Evolutionary conservation across 2,113 vertebrate genomes (phyloP).

Genomic region (Dendropsophus ebraccatus): DNA sequence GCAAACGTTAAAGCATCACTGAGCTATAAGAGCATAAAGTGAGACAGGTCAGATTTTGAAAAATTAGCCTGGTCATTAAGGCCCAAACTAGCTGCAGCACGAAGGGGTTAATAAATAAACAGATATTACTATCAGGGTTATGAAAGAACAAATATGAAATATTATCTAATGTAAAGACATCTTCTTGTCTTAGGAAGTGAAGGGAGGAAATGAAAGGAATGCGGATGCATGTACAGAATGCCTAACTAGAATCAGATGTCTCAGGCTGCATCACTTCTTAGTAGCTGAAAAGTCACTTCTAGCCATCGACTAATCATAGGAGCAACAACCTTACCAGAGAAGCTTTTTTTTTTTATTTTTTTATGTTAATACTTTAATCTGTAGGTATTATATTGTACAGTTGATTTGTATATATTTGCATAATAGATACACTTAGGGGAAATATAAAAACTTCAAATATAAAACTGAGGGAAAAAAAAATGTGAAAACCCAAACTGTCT

Average conservation of each 20-base stretch:
- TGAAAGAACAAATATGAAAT: slow-evolving; percentile 39
- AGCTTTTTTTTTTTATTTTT: slow-evolving; percentile 22
- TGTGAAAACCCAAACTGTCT: no score
- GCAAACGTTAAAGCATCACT: no score
- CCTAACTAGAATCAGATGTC: slow-evolving; percentile 46
- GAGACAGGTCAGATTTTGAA: no score
- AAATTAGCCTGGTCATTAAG: no score
- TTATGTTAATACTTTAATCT: background rate
- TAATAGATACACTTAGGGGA: no score
- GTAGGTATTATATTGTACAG: background rate
- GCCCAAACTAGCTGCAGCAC: no score
- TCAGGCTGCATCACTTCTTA: slow-evolving; percentile 13
- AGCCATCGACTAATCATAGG: slow-evolving; percentile 39
- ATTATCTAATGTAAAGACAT: slow-evolving; percentile 11
- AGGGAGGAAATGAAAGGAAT: slow-evolving; percentile 36
- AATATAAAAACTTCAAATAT: no score
- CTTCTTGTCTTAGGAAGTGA: slow-evolving; percentile 28
- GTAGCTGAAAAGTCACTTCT: slow-evolving; percentile 21
- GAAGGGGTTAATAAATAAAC: background rate
- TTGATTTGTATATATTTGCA: no score
- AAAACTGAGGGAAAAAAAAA: no score
- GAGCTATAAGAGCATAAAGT: no score
- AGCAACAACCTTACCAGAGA: background rate
- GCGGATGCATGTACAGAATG: slow-evolving; percentile 23
- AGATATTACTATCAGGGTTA: slow-evolving; percentile 30